Conservation (phyloP, 2,113 vertebrate species). For the Pedetes capensis region DNA sequence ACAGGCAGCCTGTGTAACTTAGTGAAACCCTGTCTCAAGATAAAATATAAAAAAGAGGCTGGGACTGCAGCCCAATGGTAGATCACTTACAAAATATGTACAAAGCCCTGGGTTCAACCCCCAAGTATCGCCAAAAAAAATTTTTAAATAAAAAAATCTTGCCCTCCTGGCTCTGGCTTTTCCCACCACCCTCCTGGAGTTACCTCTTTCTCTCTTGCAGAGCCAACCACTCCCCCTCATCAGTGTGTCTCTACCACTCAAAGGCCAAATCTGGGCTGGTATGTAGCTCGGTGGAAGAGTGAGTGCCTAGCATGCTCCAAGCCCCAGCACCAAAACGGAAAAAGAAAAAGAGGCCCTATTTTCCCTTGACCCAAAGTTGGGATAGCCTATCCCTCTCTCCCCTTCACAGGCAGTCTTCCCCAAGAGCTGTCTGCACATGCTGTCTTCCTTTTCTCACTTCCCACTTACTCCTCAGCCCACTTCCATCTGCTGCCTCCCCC, state of each 20-base stretch:
- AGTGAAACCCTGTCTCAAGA: too few relatives aligned
- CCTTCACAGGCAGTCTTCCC: constrained; percentile 29
- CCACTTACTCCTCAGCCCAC: constrained; percentile 57
- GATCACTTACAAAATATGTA: too few relatives aligned
- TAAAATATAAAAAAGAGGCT: too few relatives aligned
- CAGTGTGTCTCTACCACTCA: not conserved
- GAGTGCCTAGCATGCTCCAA: not conserved
- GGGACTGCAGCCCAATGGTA: too few relatives aligned
- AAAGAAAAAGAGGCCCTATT: not conserved
- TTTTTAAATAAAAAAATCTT: too few relatives aligned
- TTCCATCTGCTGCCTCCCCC: constrained; percentile 70
- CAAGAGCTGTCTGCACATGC: not conserved
- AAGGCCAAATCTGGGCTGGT: not conserved
- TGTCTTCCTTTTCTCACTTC: constrained; percentile 64
- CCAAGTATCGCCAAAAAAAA: too few relatives aligned
- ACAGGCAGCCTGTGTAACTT: too few relatives aligned
- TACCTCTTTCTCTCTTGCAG: not conserved
- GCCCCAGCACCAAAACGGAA: not conserved
- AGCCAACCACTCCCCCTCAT: not conserved
- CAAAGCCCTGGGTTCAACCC: too few relatives aligned
- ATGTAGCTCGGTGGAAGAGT: not conserved
- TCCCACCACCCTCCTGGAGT: not conserved
- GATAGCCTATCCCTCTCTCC: not conserved
- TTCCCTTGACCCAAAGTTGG: not conserved
- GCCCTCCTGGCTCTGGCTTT: not conserved